phyloP scores from a whole-genome alignment of 2,888 invertebrate genomes.

The Aphidius colemani region DNA sequence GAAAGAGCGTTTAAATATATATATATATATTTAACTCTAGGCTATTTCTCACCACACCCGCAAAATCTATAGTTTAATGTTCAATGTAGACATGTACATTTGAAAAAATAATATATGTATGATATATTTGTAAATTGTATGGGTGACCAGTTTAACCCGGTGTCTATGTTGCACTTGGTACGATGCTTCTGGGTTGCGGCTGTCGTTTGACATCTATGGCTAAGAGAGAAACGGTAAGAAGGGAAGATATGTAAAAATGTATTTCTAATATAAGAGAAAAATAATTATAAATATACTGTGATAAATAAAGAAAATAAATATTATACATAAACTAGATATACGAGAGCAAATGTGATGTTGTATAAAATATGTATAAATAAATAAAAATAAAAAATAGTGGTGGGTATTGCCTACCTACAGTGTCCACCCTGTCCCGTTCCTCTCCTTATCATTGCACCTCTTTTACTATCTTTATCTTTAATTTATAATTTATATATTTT shows the following conservation, averaged over 20 bases:
- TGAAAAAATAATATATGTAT: slow-evolving; percentile 9
- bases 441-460: slow-evolving; percentile 34
- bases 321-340: neutral
- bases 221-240: slow-evolving; percentile 31
- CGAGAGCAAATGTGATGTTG: too few relatives aligned
- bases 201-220: slow-evolving; percentile 32
- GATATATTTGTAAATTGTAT: slow-evolving; percentile 37
- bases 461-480: slow-evolving; percentile 31
- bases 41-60: slow-evolving; percentile 13
- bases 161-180: slow-evolving; percentile 49
- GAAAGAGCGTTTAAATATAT: too few relatives aligned
- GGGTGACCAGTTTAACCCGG: slow-evolving; percentile 49
- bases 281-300: slow-evolving; percentile 8
- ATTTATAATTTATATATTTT: slow-evolving; percentile 8
- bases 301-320: neutral
- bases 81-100: neutral
- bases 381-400: neutral
- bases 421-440: slow-evolving; percentile 25
- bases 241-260: slow-evolving; percentile 5
- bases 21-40: too few relatives aligned
- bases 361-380: neutral
- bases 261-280: too few relatives aligned
- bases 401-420: too few relatives aligned
- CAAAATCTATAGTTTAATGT: neutral
- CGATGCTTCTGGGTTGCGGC: slow-evolving; percentile 22